These are phyloP conservation scores for Linepithema humile DNA, from an alignment of 1,140 invertebrate species.

Conservation along the genomic window DNA sequence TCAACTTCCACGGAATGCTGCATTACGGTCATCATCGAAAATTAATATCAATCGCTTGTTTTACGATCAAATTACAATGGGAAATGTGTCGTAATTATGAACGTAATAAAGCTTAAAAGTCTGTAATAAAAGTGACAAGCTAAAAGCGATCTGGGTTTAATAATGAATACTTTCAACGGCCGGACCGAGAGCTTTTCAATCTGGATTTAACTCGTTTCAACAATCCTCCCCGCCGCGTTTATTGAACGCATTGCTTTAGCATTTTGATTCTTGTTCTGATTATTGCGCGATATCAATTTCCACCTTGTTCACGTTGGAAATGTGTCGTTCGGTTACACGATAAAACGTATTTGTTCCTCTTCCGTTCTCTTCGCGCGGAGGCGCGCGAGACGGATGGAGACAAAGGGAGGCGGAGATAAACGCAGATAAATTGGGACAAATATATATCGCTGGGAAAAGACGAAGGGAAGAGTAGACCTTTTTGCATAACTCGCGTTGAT, in stretches of 20 bases:
- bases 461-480: constrained; percentile 24
- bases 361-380: not conserved
- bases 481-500: constrained; percentile 69
- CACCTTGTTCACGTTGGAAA: not conserved
- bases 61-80: constrained; percentile 37
- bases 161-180: constrained; percentile 27
- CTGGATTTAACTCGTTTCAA: not conserved
- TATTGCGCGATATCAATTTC: constrained; percentile 42
- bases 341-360: constrained; percentile 40
- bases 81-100: constrained; percentile 31
- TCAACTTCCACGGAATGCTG: constrained; percentile 9
- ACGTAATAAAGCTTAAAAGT: constrained; percentile 38
- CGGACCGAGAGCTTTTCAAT: not conserved
- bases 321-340: constrained; percentile 12
- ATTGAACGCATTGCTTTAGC: not conserved
- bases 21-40: constrained; percentile 36
- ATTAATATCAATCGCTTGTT: constrained; percentile 56
- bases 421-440: constrained; percentile 62
- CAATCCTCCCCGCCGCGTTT: not conserved
- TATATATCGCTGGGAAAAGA: constrained; percentile 51
- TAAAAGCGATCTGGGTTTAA: constrained; percentile 22
- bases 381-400: constrained; percentile 43
- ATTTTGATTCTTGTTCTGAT: not conserved
- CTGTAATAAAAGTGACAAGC: constrained; percentile 34
- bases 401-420: constrained; percentile 48